Conservation (phyloP, 2,797 vertebrate species). For the Coracias cyanogaster region DNA sequence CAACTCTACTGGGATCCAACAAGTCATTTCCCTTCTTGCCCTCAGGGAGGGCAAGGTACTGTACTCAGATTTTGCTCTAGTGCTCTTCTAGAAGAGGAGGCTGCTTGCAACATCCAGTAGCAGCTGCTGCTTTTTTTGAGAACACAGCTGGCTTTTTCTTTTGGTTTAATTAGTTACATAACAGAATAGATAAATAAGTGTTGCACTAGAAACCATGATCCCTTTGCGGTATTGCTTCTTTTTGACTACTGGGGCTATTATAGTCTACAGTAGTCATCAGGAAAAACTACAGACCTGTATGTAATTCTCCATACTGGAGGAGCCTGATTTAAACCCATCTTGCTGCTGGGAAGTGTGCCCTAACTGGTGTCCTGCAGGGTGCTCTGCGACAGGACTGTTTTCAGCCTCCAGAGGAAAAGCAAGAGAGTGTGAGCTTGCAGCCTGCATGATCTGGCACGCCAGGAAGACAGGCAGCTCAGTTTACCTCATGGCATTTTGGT, state of each 20-base stretch:
- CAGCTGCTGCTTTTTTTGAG: background rate
- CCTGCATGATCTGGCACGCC: background rate
- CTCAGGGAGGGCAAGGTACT: background rate
- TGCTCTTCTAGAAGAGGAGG: background rate
- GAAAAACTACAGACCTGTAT: background rate
- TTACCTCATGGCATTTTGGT: background rate
- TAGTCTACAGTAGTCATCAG: background rate
- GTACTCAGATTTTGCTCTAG: background rate
- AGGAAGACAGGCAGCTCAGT: background rate
- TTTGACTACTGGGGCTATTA: background rate
- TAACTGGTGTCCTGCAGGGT: background rate
- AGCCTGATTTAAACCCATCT: background rate
- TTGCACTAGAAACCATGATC: constrained; percentile 30
- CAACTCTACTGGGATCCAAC: background rate
- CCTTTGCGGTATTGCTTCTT: constrained; percentile 53
- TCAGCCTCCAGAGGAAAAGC: background rate
- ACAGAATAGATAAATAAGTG: background rate
- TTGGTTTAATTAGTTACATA: constrained; percentile 18
- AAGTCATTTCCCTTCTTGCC: background rate
- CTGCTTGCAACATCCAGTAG: background rate
- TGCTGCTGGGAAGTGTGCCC: background rate
- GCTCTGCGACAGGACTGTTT: background rate
- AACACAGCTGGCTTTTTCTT: background rate
- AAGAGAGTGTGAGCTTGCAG: background rate
- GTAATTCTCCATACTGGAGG: background rate